Evolutionary conservation across 1,140 invertebrate species (phyloP), one percentile per base, ranked within the genome.

Genomic region (Bicyclus anynana): DNA sequence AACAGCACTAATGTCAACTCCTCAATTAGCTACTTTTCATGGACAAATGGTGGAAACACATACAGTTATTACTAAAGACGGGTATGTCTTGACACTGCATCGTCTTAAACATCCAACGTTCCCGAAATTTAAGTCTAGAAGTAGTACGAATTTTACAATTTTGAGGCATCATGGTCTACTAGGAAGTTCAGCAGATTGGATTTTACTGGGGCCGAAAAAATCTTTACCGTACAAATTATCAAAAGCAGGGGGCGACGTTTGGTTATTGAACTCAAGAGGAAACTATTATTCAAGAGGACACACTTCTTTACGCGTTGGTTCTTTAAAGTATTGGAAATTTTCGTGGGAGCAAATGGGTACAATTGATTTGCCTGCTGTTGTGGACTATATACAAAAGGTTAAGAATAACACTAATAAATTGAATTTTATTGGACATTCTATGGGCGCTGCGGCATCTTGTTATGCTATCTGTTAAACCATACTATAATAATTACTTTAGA

Each of bases 101-200:
- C 87, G 94, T 27, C 93, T 96, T 60, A 91, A 91, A 14, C 57
- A 23, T 21, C 35, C 83, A 14, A 50, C 18, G 23, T 6, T 14
- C 21, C 3, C 17, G 14, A 54, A 35, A 26, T 10, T n/a, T 18
- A 51, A 33, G n/a, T 1, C 7, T 1, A 29, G 46, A 18, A 21
- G 21, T 29, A 49, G 7, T 13, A 7, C 17, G 9, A 74, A 13
- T 13, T 79, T 17, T 40, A 74, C 75, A 40, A 90, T 94, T 5
- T 89, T 94, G 29, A 74, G 95, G 1, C 94, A 95, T 72, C 95
- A 96, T 76, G 95, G 95, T 1, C 83, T 96, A 5, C 76, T 95
- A 0, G 92, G 91, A 2, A 93, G 93, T 68, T 95, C 94, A 1
- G 91, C 92, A 0, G 93, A 95, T 80, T 97, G 92, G 91, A 90